phyloP scores from a whole-genome alignment of 1,140 invertebrate genomes.

The Heliothis virescens region DNA sequence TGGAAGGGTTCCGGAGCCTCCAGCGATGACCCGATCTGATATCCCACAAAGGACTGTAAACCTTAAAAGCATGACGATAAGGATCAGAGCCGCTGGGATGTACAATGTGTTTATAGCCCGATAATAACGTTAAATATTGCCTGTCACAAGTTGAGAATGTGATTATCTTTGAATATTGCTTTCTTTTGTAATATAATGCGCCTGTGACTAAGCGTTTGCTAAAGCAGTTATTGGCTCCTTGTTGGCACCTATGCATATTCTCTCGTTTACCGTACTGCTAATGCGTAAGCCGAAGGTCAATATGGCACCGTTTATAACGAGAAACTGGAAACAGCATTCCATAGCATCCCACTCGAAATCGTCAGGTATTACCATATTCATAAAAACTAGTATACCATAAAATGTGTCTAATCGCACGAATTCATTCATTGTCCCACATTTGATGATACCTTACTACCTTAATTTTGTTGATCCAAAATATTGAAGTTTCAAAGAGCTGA shows the following conservation, averaged over 20 bases:
- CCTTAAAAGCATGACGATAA: slow-evolving; percentile 2
- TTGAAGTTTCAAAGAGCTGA: not conserved
- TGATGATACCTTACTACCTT: not conserved
- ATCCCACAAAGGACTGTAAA: slow-evolving; percentile 8
- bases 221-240: not conserved
- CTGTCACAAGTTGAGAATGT: slow-evolving; percentile 26
- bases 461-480: slow-evolving; percentile 16
- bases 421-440: slow-evolving; percentile 29
- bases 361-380: slow-evolving; percentile 26
- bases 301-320: slow-evolving; percentile 36
- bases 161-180: slow-evolving; percentile 27
- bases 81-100: slow-evolving; percentile 2
- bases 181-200: slow-evolving; percentile 17
- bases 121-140: slow-evolving; percentile 20
- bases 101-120: slow-evolving; percentile 14
- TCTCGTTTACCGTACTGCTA: not conserved
- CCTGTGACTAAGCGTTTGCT: not conserved
- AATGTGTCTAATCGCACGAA: slow-evolving; percentile 2
- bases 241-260: slow-evolving; percentile 3
- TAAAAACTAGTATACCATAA: slow-evolving; percentile 13
- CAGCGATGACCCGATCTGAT: slow-evolving; percentile 44
- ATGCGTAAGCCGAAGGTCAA: not conserved
- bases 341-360: slow-evolving; percentile 8
- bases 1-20: slow-evolving; percentile 50
- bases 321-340: slow-evolving; percentile 29